phyloP scores from a whole-genome alignment of 2,113 vertebrate genomes.

The Centrocercus urophasianus region DNA sequence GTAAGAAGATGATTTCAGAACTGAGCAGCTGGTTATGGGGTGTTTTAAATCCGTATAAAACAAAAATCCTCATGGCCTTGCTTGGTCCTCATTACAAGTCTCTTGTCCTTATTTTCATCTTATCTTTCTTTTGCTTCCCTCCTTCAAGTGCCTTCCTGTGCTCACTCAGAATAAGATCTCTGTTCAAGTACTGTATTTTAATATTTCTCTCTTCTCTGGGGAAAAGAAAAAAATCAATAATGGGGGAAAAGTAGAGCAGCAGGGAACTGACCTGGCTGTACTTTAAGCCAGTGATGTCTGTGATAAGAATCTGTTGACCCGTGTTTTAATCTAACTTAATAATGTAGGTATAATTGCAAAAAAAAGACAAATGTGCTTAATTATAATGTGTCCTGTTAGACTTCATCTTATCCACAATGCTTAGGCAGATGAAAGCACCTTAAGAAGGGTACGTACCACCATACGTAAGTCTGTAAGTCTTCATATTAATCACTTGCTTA shows the following conservation, averaged over 20 bases:
- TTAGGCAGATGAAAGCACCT: not conserved
- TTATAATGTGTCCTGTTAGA: not conserved
- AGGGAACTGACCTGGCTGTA: not conserved
- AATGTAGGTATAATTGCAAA: not conserved
- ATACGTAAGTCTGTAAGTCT: not conserved
- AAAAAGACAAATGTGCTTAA: not conserved
- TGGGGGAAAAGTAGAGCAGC: not conserved
- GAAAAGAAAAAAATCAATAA: not conserved
- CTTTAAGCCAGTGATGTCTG: not conserved
- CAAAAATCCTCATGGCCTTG: not conserved
- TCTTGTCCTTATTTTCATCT: not conserved
- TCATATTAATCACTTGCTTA: constrained; percentile 23
- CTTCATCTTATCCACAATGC: not conserved
- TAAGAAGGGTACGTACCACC: not conserved
- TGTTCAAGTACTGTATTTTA: not conserved
- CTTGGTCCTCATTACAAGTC: not conserved
- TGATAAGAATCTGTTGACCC: not conserved
- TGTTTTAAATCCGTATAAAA: not conserved
- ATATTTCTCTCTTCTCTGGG: not conserved
- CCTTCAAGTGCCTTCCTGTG: not conserved
- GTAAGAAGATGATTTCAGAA: not conserved
- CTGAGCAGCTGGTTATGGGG: not conserved
- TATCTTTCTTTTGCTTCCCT: not conserved
- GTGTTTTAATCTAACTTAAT: not conserved
- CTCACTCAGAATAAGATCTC: not conserved